Evolutionary conservation across 1,140 invertebrate species (phyloP).

Genomic region (Brachystomella parvula): DNA sequence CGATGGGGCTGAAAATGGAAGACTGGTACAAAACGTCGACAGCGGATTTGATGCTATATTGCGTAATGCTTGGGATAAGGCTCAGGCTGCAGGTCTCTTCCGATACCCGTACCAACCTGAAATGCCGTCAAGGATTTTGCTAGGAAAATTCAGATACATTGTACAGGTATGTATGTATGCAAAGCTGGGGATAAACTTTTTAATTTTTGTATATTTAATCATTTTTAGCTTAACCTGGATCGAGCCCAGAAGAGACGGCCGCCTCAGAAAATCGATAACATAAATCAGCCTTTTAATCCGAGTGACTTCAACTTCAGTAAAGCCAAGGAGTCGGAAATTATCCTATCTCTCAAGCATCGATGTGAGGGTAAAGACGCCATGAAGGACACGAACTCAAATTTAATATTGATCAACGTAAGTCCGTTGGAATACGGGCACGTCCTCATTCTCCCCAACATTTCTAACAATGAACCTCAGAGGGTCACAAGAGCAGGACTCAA

Average conservation of each 20-base stretch:
- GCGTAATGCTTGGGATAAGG: constrained; percentile 28
- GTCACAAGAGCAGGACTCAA: constrained; percentile 46
- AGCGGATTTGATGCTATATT: constrained; percentile 27
- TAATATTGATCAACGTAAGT: constrained; percentile 57
- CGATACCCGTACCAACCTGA: constrained; percentile 25
- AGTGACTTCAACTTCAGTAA: constrained; percentile 61
- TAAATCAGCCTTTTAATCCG: constrained; percentile 54
- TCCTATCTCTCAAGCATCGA: constrained; percentile 44
- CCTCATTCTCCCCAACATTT: constrained; percentile 54
- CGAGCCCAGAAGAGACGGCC: constrained; percentile 51
- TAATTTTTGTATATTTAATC: background rate
- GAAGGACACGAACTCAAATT: constrained; percentile 9
- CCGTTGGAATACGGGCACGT: constrained; percentile 60
- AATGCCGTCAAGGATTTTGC: constrained; percentile 40
- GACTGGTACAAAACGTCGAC: background rate
- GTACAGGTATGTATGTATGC: constrained; percentile 41
- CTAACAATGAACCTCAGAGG: constrained; percentile 53
- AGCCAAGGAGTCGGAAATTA: constrained; percentile 51
- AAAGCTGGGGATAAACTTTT: background rate
- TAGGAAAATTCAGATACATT: constrained; percentile 45
- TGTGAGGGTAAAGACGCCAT: background rate
- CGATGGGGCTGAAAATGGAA: no score
- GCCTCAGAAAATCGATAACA: constrained; percentile 52
- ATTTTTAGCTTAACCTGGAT: constrained; percentile 56
- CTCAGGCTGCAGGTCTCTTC: constrained; percentile 30